Evolutionary conservation across 2,888 invertebrate genomes (phyloP).

Genomic region (Pristionchus arcanus): DNA sequence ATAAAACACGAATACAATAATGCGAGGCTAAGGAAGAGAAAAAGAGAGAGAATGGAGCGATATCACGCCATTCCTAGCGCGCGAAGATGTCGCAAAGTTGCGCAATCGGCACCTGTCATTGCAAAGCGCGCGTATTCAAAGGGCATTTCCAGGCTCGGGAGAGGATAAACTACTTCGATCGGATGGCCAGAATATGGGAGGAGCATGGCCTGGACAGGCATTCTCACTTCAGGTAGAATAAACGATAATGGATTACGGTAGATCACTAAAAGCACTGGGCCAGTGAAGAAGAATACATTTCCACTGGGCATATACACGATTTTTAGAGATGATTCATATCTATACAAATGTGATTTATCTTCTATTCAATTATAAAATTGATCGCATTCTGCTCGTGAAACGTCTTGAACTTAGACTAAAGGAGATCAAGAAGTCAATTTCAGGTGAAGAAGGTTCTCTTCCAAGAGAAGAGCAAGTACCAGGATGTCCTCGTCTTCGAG

Average conservation of each 20-base stretch:
- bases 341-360: too few relatives aligned
- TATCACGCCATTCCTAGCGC: slow-evolving; percentile 29
- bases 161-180: slow-evolving; percentile 70
- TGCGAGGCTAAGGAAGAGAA: not conserved
- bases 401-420: too few relatives aligned
- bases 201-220: slow-evolving; percentile 91
- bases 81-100: slow-evolving; percentile 42
- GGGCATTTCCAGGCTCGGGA: slow-evolving; percentile 55
- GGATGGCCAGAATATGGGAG: slow-evolving; percentile 76
- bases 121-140: slow-evolving; percentile 43
- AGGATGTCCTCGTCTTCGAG: slow-evolving; percentile 89
- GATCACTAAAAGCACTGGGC: not conserved
- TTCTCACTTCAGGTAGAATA: slow-evolving; percentile 87
- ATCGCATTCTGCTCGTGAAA: too few relatives aligned
- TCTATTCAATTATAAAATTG: too few relatives aligned
- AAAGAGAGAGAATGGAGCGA: not conserved
- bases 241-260: not conserved
- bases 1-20: not conserved
- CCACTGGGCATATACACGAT: too few relatives aligned
- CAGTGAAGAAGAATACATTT: not conserved
- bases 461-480: slow-evolving; percentile 88
- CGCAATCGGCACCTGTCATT: slow-evolving; percentile 43
- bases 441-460: slow-evolving; percentile 87
- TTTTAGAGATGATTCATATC: not conserved
- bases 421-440: not conserved